These are phyloP conservation scores for Brachyalestes nurse DNA, from an alignment of 2,797 vertebrate species.

Conservation along the genomic window DNA sequence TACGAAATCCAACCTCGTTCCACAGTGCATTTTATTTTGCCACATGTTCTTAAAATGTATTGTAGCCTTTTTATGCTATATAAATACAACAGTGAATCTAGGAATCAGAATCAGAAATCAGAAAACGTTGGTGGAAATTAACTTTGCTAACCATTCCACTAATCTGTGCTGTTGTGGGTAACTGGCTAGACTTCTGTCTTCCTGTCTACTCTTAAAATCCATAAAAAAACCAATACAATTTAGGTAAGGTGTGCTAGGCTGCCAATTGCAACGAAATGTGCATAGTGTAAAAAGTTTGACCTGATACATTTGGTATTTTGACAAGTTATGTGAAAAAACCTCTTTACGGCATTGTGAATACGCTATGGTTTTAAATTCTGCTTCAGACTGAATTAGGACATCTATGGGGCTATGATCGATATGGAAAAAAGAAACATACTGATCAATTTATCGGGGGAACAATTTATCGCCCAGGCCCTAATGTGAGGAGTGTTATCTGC, in stretches of 20 bases:
- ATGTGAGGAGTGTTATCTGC: conserved; percentile 83
- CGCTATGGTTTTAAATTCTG: neutral
- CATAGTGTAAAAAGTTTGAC: neutral
- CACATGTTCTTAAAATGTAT: neutral
- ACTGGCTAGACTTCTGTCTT: neutral
- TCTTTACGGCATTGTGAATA: neutral
- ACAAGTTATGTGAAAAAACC: neutral
- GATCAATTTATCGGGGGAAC: neutral
- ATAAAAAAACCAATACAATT: neutral
- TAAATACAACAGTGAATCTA: too few relatives aligned
- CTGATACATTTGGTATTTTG: neutral
- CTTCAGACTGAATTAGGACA: neutral
- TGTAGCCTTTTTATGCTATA: neutral
- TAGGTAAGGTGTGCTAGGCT: neutral
- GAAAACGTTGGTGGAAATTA: too few relatives aligned
- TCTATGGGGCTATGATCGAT: neutral
- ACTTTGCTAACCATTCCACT: neutral
- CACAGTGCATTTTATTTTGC: neutral
- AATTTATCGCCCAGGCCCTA: conserved; percentile 13
- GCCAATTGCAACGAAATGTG: neutral
- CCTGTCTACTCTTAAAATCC: neutral
- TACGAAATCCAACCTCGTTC: neutral
- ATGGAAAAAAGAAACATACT: neutral
- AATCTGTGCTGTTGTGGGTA: neutral
- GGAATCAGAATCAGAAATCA: too few relatives aligned